Percentiles rank a stretch among this genome's conserved stretches.
These are phyloP conservation scores for Parauchenoglanis punctatus DNA, from an alignment of 2,797 vertebrate genomes.

Conservation along the genomic window DNA sequence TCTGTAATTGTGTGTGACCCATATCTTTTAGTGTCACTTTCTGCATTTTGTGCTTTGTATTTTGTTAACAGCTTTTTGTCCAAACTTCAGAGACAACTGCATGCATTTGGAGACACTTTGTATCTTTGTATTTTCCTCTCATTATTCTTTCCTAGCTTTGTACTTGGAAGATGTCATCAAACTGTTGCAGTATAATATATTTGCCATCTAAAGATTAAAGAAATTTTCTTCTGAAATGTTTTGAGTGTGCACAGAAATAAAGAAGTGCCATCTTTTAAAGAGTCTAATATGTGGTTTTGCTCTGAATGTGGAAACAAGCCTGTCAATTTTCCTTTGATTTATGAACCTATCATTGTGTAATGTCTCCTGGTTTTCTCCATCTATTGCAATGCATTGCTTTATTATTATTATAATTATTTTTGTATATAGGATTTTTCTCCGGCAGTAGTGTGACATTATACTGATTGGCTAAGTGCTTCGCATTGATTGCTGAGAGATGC, in stretches of 20 bases:
- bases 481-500: constrained; percentile 32
- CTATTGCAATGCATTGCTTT: constrained; percentile 7
- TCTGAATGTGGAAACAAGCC: constrained; percentile 38
- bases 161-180: neutral
- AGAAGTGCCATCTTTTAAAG: neutral
- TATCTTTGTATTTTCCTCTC: neutral
- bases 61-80: neutral
- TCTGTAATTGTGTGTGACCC: too few relatives aligned
- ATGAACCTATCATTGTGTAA: constrained; percentile 43
- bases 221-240: neutral
- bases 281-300: constrained; percentile 31
- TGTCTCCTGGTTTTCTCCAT: constrained; percentile 9
- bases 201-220: neutral
- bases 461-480: constrained; percentile 36
- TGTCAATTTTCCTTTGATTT: constrained; percentile 44
- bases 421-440: constrained; percentile 30
- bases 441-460: constrained; percentile 21
- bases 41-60: neutral
- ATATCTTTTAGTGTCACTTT: neutral
- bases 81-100: neutral
- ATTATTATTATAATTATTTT: constrained; percentile 19
- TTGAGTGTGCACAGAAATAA: neutral
- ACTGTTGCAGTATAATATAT: neutral
- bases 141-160: neutral
- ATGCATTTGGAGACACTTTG: neutral